Conservation (phyloP, 2,113 vertebrate genomes). For the Etia nguti region DNA sequence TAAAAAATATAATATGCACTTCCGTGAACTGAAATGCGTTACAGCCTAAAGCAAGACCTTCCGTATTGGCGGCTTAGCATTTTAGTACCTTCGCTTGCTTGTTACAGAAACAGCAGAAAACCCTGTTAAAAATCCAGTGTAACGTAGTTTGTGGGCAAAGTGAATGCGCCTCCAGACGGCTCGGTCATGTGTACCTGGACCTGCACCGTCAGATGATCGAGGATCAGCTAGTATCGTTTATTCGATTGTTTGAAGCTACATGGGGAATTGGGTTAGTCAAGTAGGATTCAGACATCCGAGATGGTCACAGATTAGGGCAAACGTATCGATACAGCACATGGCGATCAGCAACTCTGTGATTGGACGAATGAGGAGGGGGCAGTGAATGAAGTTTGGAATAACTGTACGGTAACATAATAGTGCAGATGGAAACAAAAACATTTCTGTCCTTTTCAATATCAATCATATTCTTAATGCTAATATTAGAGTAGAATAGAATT, state of each 20-base stretch:
- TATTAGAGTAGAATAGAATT: too few species aligned
- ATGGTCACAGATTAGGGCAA: neutral
- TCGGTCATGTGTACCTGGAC: neutral
- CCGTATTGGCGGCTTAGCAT: neutral
- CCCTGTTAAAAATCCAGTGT: rapidly evolving
- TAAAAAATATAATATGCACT: neutral
- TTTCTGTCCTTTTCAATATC: rapidly evolving
- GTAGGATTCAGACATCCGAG: neutral
- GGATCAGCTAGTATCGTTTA: neutral
- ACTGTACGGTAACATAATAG: rapidly evolving
- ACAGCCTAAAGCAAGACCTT: neutral
- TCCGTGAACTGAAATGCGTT: neutral
- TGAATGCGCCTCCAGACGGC: rapidly evolving
- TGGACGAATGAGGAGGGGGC: neutral
- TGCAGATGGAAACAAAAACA: neutral
- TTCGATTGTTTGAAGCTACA: neutral
- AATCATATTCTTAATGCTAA: neutral
- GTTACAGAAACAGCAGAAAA: neutral
- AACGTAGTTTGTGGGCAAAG: neutral
- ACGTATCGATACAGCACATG: rapidly evolving
- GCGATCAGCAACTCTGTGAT: neutral
- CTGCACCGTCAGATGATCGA: neutral
- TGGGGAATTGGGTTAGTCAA: rapidly evolving
- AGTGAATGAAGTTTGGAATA: rapidly evolving
- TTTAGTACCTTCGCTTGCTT: neutral